Percentiles rank a stretch among this genome's conserved stretches.
Evolutionary conservation across 2,797 vertebrate species (phyloP).

Genomic region (Manis pentadactyla): DNA sequence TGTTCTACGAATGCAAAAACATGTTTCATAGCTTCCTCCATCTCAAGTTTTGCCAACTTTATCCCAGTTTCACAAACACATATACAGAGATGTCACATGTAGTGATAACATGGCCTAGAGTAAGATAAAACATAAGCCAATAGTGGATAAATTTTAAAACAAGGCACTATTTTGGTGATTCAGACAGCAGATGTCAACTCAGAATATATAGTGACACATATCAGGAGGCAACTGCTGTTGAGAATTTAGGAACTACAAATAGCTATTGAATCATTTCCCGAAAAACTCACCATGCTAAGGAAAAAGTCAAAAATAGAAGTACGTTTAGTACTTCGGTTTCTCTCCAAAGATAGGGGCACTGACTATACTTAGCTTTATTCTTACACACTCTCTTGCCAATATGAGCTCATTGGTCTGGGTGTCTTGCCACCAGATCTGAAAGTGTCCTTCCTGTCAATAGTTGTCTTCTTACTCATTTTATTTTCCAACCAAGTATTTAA

Average conservation of each 20-base stretch:
- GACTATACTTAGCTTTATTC: constrained; percentile 63
- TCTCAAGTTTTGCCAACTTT: constrained; percentile 84
- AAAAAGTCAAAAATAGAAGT: constrained; percentile 71
- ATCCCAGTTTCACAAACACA: constrained; percentile 82
- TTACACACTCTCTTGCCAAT: constrained; percentile 22
- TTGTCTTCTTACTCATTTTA: constrained; percentile 40
- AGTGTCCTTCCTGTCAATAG: constrained; percentile 19
- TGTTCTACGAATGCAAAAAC: constrained; percentile 80
- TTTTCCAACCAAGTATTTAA: constrained; percentile 45
- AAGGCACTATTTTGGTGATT: constrained; percentile 78
- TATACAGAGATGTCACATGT: constrained; percentile 75
- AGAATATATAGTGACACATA: constrained; percentile 79
- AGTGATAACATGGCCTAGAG: constrained; percentile 70
- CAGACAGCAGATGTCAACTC: constrained; percentile 74
- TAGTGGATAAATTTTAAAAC: constrained; percentile 80
- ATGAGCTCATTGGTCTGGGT: not conserved
- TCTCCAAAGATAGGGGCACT: constrained; percentile 69
- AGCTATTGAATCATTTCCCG: constrained; percentile 80
- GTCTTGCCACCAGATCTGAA: constrained; percentile 37
- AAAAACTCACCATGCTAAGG: constrained; percentile 66
- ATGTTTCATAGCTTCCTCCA: constrained; percentile 79
- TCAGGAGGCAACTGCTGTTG: constrained; percentile 78
- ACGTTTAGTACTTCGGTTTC: constrained; percentile 62
- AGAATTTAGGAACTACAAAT: constrained; percentile 81
- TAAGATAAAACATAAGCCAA: constrained; percentile 81